Conservation (phyloP, 2,888 invertebrate species). For the Crepidodera aurea region DNA sequence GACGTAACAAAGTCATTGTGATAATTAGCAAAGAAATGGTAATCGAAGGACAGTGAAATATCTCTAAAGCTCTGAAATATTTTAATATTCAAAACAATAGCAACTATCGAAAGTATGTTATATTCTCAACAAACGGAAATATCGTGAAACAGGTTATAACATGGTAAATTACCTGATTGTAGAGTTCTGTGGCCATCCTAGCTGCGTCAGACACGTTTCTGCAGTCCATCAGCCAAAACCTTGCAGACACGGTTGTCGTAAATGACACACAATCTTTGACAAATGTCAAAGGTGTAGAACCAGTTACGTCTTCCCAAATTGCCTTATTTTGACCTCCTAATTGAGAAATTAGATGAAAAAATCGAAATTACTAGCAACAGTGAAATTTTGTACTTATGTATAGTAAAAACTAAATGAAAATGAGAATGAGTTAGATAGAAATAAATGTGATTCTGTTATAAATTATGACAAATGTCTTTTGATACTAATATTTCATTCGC, state of each 20-base stretch:
- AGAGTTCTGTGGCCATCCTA: conserved; percentile 95
- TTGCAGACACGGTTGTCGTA: conserved; percentile 97
- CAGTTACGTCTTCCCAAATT: conserved; percentile 99
- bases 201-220: conserved; percentile 94
- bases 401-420: not conserved
- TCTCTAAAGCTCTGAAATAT: no score
- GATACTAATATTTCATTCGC: no score
- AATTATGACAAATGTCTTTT: not conserved
- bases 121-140: no score
- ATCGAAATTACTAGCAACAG: not conserved
- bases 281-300: conserved; percentile 95
- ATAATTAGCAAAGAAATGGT: no score
- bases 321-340: conserved; percentile 92
- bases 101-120: no score
- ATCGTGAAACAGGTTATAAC: no score
- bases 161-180: conserved; percentile 72
- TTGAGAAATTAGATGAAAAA: not conserved
- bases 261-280: conserved; percentile 98
- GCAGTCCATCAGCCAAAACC: conserved; percentile 99
- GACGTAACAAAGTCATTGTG: no score
- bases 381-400: not conserved
- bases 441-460: not conserved
- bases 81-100: no score
- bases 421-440: not conserved
- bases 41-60: no score